Evolutionary conservation across 2,797 vertebrate species (phyloP), one percentile per base, ranked within the genome.

Genomic region (Enteromius treurensis): DNA sequence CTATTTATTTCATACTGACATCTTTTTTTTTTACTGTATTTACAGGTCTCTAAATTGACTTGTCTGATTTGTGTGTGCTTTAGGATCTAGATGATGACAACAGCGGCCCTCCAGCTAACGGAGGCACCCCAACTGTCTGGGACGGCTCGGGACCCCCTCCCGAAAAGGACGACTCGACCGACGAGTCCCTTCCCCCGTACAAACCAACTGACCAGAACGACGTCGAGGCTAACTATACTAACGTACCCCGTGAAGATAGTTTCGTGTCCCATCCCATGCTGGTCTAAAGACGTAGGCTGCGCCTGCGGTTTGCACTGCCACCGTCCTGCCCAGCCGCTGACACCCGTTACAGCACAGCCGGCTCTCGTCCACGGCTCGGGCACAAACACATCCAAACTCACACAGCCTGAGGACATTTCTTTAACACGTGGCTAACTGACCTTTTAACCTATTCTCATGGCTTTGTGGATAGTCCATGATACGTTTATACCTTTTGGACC

Each of bases 251-350:
- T 3, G 92, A 89, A 37, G 93, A 94, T 86, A 95, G 94, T 90
- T 94, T 95, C 3, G 88, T 94, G 5, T 95, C 94, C n/a, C 77
- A 91, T 1, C 84, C 94, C 81, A 93, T 95, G 94, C 92, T 94
- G 2, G 94, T 94, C 88, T 95, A 93, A 85, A 85, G 78, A 6
- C 19, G 86, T 62, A 49, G 78, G 84, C 64, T 21, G 5, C 53
- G 73, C 13, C 68, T 69, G 60, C 60, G 19, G 45, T 69, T 42
- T 79, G 64, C 29, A 84, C 82, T 79, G 79, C 82, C 84, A 81
- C 8, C 8, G 10, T 62, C 60, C 67, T 17, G 37, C 70, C 81
- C 79, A 70, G 40, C 53, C 17, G 58, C 34, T 21, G 51, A 65
- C 49, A 5, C 49, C 76, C 40, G 26, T 64, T 70, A 80, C 82